phyloP scores from a whole-genome alignment of 2,888 invertebrate genomes.

The Bugula neritina region DNA sequence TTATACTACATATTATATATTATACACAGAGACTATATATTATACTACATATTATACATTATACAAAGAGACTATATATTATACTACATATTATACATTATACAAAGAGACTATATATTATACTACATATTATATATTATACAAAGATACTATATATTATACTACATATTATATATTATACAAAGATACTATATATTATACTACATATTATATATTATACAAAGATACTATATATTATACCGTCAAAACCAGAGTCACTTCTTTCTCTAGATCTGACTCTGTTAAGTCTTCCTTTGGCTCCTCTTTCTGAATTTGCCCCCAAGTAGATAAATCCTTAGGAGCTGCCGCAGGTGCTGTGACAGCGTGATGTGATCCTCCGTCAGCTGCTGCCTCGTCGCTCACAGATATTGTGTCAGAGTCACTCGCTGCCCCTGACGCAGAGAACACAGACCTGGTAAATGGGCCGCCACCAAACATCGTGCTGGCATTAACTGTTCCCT shows the following conservation, averaged over 20 bases:
- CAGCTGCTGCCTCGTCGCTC: slow-evolving; percentile 25
- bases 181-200: too few species aligned
- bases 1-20: too few species aligned
- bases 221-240: too few species aligned
- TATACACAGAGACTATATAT: too few species aligned
- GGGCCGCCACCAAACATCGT: slow-evolving; percentile 48
- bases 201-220: too few species aligned
- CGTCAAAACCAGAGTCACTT: slow-evolving; percentile 42
- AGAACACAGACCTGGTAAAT: slow-evolving; percentile 51
- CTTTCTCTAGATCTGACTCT: slow-evolving; percentile 44
- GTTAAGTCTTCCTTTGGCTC: slow-evolving; percentile 44
- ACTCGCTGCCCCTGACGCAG: slow-evolving; percentile 36
- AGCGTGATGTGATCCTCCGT: slow-evolving; percentile 14
- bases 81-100: too few species aligned
- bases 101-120: too few species aligned
- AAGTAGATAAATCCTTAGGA: slow-evolving; percentile 10
- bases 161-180: too few species aligned
- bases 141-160: too few species aligned
- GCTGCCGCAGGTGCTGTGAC: slow-evolving; percentile 20
- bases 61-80: too few species aligned
- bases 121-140: too few species aligned
- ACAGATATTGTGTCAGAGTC: slow-evolving; percentile 25
- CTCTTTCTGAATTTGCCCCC: slow-evolving; percentile 34
- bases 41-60: too few species aligned
- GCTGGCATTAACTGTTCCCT: slow-evolving; percentile 46